phyloP scores from a whole-genome alignment of 1,140 invertebrate species.

The Pseudachorutes palmiensis region DNA sequence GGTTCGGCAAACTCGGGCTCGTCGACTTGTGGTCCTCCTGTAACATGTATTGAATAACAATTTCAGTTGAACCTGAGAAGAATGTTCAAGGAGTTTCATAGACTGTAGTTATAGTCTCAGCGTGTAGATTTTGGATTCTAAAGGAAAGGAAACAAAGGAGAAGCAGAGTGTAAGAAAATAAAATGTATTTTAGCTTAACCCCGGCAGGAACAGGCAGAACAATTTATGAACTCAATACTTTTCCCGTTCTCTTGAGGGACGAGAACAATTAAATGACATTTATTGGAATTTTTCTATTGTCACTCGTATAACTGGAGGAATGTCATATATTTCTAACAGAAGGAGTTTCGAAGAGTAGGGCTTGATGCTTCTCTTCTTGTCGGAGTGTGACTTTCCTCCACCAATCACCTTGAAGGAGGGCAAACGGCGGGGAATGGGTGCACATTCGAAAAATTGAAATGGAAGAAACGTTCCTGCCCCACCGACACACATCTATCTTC shows the following conservation, averaged over 20 bases:
- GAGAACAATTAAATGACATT: constrained; percentile 39
- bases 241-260: constrained; percentile 17
- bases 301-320: background rate
- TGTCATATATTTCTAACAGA: background rate
- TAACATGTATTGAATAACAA: constrained; percentile 26
- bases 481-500: constrained; percentile 27
- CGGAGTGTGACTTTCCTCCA: background rate
- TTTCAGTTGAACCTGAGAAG: constrained; percentile 2
- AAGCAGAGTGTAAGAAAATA: too few relatives aligned
- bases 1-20: constrained; percentile 57
- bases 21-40: constrained; percentile 44
- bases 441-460: constrained; percentile 26
- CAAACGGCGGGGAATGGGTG: background rate
- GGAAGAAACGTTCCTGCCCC: constrained; percentile 26
- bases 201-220: too few relatives aligned
- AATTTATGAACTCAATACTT: constrained; percentile 39
- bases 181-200: too few relatives aligned
- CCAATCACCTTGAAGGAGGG: background rate
- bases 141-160: too few relatives aligned
- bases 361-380: background rate
- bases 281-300: constrained; percentile 26
- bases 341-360: too few relatives aligned
- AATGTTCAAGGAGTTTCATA: constrained; percentile 7
- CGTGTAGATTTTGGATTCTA: too few relatives aligned
- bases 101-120: too few relatives aligned